phyloP scores from a whole-genome alignment of 2,113 vertebrate species.

The Lipotes vexillifer region DNA sequence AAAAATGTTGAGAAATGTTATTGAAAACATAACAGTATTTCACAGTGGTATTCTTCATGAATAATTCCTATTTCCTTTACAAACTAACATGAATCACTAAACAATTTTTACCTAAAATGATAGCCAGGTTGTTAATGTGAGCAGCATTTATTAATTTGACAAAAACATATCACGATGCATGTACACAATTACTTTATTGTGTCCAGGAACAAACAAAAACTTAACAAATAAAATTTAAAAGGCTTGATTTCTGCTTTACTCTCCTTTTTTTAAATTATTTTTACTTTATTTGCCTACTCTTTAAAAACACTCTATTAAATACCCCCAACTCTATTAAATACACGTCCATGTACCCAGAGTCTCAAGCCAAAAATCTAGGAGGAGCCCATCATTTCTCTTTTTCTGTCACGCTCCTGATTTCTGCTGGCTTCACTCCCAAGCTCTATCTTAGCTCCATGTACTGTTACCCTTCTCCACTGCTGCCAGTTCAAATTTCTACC shows the following conservation, averaged over 20 bases:
- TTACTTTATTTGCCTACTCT: background rate
- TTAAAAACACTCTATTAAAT: background rate
- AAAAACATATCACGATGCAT: background rate
- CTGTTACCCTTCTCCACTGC: background rate
- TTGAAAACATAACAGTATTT: background rate
- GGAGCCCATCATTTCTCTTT: background rate
- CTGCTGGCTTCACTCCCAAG: background rate
- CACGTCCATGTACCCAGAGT: accelerated
- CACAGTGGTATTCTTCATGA: background rate
- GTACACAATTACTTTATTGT: background rate
- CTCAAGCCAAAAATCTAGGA: background rate
- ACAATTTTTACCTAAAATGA: background rate
- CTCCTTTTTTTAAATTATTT: no score
- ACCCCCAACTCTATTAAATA: background rate
- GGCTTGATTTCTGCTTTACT: background rate
- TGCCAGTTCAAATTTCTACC: background rate
- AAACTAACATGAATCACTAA: background rate
- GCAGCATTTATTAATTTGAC: background rate
- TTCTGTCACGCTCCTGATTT: background rate
- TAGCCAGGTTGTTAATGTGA: background rate
- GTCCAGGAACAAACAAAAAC: background rate
- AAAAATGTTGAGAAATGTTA: background rate
- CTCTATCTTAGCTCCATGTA: background rate
- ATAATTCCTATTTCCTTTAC: background rate
- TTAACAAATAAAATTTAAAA: background rate